phyloP scores from a whole-genome alignment of 2,797 vertebrate genomes.

The Danio tinwini region DNA sequence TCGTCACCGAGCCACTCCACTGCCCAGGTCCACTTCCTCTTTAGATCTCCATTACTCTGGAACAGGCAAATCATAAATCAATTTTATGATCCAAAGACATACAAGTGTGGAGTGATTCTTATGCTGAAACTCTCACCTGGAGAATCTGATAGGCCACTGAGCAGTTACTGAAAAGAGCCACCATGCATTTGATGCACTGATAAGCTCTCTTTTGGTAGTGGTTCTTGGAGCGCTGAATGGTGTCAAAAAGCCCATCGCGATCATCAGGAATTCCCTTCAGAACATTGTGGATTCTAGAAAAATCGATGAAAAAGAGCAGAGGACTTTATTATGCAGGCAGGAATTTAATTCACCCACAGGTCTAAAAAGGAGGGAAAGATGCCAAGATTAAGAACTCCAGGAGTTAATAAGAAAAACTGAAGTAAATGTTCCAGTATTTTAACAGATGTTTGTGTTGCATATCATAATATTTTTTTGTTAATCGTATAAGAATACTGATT shows the following conservation, averaged over 20 bases:
- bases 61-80: neutral
- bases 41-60: conserved; percentile 98
- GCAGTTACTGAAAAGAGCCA: conserved; percentile 98
- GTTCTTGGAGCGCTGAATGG: conserved; percentile 99
- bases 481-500: too few relatives aligned
- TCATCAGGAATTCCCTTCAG: conserved; percentile 99
- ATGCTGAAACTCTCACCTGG: conserved; percentile 80
- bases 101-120: neutral
- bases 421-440: too few relatives aligned
- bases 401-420: neutral
- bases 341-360: neutral
- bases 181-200: conserved; percentile 99
- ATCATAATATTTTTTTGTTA: too few relatives aligned
- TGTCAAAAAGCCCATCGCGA: conserved; percentile 97
- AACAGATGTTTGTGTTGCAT: too few relatives aligned
- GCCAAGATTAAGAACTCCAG: neutral
- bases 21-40: conserved; percentile 99
- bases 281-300: conserved; percentile 95
- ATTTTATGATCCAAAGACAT: neutral
- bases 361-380: neutral
- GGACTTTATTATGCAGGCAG: neutral
- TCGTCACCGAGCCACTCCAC: conserved; percentile 99
- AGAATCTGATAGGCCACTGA: conserved; percentile 98
- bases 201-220: conserved; percentile 99
- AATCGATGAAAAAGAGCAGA: conserved; percentile 19